Evolutionary conservation across 2,888 invertebrate genomes (phyloP), one percentile per base, ranked within the genome.

Genomic region (Ctenicera cuprea): DNA sequence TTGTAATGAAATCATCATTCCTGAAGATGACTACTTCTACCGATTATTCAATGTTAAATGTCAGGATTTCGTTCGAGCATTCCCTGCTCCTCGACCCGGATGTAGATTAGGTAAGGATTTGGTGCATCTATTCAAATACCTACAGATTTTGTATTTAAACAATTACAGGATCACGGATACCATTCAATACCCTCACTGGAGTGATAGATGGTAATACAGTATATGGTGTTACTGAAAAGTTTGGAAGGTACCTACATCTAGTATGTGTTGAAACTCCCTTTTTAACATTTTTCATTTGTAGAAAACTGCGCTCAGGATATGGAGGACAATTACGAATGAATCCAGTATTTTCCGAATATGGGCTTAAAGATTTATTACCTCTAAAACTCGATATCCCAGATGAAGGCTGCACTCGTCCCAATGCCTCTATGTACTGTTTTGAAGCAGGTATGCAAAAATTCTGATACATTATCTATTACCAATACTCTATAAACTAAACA

Each of bases 11-110:
- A 95, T 97, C 81, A 89, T 91, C 69, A 92, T 97, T 61, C 96
- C 97, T 0, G 94, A 94, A 79, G 95, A 97, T 84, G 97, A 97
- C 85, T 95, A 95, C 85, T 97, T 97, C 90, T 97, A 95, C 89
- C 90, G 94, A 4, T 88, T 95, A 45, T 96, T 94, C 86, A 92
- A 93, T 79, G 94, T 96, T 63, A 93, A 92, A 84, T 97, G 97
- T 85, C 93, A 96, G 84, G 95, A 97, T 87, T 96, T 97, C 83
- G 96, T 97, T 11, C 89, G 97, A 81, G 95, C 94, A 45, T 95
- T 96, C 86, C 96, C 97, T 12, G 95, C 94, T 0, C 94, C 94
- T 9, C 89, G 95, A 82, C 95, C 96, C 62, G 95, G 96, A 80
- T 97, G 97, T 87, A 91, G 94, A 85, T 90, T 97, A 80, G 96